Conservation (phyloP, 2,888 invertebrate genomes). For the Agrilus cyanescens region DNA sequence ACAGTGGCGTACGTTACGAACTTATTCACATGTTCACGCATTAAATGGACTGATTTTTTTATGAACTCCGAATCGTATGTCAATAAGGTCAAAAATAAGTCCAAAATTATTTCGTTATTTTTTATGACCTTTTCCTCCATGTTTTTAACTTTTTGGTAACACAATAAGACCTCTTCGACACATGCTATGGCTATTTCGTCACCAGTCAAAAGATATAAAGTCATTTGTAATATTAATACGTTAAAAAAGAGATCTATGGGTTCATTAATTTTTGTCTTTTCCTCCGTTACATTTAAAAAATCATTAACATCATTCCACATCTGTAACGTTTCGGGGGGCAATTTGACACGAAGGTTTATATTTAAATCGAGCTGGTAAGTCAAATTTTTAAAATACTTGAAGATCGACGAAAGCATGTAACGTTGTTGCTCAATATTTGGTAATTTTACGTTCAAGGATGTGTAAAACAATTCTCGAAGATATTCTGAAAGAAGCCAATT, state of each 20-base stretch:
- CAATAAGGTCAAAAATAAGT: slow-evolving; percentile 64
- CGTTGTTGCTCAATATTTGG: slow-evolving; percentile 52
- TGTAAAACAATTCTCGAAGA: slow-evolving; percentile 57
- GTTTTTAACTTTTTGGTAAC: slow-evolving; percentile 49
- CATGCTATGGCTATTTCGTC: slow-evolving; percentile 55
- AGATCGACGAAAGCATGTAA: slow-evolving; percentile 44
- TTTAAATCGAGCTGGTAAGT: slow-evolving; percentile 37
- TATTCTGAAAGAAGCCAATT: slow-evolving; percentile 34
- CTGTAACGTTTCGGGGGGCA: slow-evolving; percentile 43
- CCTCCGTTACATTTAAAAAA: slow-evolving; percentile 42
- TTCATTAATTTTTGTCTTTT: slow-evolving; percentile 34
- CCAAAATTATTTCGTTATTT: slow-evolving; percentile 64
- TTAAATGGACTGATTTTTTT: no score
- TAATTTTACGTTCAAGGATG: slow-evolving; percentile 54
- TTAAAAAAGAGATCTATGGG: slow-evolving; percentile 54
- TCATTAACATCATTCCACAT: slow-evolving; percentile 52
- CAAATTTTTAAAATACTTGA: slow-evolving; percentile 45
- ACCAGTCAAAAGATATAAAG: slow-evolving; percentile 60
- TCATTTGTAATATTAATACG: slow-evolving; percentile 58
- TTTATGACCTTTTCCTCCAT: slow-evolving; percentile 33
- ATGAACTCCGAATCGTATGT: slow-evolving; percentile 59
- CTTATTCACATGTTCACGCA: no score
- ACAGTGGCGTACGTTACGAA: no score
- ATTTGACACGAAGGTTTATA: slow-evolving; percentile 43
- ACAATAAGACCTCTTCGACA: slow-evolving; percentile 57